Percentiles rank a stretch among this genome's conserved stretches.
Conservation (phyloP, 2,888 invertebrate genomes). For the Osmoderma eremita region DNA sequence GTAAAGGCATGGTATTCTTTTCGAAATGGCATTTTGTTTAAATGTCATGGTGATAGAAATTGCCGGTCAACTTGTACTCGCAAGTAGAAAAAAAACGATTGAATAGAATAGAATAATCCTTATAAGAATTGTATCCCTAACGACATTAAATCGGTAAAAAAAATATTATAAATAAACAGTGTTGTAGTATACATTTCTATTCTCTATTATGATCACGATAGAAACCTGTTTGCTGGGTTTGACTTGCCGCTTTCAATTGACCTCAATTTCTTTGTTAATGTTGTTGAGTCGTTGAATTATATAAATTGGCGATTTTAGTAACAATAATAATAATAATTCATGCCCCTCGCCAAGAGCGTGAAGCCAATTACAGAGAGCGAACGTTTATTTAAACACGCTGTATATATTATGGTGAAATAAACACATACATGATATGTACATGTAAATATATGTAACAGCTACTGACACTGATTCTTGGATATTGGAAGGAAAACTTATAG, state of each 20-base stretch:
- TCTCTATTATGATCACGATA: constrained; percentile 34
- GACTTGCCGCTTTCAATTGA: constrained; percentile 47
- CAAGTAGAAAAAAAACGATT: too few relatives aligned
- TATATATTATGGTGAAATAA: too few relatives aligned
- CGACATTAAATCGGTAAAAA: neutral
- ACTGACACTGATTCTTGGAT: too few relatives aligned
- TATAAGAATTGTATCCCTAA: neutral
- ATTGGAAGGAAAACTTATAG: too few relatives aligned
- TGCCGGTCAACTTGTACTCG: too few relatives aligned
- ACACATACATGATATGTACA: too few relatives aligned
- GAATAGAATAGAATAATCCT: too few relatives aligned
- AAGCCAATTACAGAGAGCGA: too few relatives aligned
- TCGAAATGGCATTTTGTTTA: constrained; percentile 17
- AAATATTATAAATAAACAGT: neutral
- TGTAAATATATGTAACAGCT: too few relatives aligned
- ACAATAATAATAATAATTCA: too few relatives aligned
- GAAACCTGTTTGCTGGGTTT: constrained; percentile 45
- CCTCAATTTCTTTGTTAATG: constrained; percentile 51
- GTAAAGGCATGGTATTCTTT: neutral
- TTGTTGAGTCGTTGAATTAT: constrained; percentile 12
- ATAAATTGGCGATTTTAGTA: neutral
- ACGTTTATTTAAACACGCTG: too few relatives aligned
- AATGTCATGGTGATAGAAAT: neutral
- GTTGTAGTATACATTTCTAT: neutral
- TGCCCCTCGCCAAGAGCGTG: too few relatives aligned